Conservation (phyloP, 2,888 invertebrate species). For the Lomographa bimaculata region DNA sequence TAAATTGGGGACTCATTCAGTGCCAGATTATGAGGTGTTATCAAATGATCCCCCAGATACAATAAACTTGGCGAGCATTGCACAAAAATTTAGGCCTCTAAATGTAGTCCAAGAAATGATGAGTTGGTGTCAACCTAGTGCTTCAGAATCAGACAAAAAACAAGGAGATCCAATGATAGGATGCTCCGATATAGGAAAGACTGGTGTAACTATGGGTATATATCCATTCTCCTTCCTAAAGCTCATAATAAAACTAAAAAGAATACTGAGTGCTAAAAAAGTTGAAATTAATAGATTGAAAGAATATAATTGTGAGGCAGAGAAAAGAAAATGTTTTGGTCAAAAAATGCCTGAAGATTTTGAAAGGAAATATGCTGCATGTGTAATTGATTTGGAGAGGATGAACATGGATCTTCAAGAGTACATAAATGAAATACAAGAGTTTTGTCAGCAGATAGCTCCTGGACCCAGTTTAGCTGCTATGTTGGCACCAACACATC, state of each 20-base stretch:
- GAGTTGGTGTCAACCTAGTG: constrained; percentile 61
- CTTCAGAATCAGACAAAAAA: constrained; percentile 55
- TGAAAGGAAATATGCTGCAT: constrained; percentile 94
- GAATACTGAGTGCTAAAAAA: constrained; percentile 92
- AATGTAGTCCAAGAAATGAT: constrained; percentile 84
- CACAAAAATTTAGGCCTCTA: constrained; percentile 90
- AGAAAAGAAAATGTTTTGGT: constrained; percentile 92
- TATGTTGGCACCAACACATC: constrained; percentile 94
- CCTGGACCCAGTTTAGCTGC: constrained; percentile 94
- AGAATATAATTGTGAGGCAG: constrained; percentile 95
- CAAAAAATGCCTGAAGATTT: constrained; percentile 93
- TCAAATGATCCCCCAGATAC: constrained; percentile 97
- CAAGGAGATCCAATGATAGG: constrained; percentile 90
- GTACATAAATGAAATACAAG: constrained; percentile 93
- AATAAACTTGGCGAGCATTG: constrained; percentile 92
- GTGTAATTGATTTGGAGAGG: constrained; percentile 94
- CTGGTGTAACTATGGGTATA: constrained; percentile 86
- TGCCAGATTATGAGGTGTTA: constrained; percentile 98
- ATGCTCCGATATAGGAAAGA: constrained; percentile 67
- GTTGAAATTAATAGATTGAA: constrained; percentile 90
- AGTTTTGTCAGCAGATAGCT: constrained; percentile 92
- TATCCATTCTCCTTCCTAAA: constrained; percentile 94
- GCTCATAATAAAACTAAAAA: constrained; percentile 93
- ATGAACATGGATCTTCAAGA: constrained; percentile 95
- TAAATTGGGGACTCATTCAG: constrained; percentile 96